Evolutionary conservation across 2,113 vertebrate genomes (phyloP).

Genomic region (Oreocharis arfaki): DNA sequence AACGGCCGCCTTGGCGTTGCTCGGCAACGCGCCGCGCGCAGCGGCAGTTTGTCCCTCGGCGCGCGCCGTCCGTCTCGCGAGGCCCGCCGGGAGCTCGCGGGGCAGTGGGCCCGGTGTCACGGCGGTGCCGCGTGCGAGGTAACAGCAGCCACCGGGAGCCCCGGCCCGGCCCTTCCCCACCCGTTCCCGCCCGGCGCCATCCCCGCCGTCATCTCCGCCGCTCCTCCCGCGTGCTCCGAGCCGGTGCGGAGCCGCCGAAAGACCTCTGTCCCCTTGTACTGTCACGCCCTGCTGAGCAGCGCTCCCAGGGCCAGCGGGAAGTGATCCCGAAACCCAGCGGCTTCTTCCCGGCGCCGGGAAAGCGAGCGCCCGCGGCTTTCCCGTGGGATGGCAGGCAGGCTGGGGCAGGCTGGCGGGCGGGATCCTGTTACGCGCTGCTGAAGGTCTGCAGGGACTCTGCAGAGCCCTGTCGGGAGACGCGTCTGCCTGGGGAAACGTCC

Average conservation of each 20-base stretch:
- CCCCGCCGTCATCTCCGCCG: too few species aligned
- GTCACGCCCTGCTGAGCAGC: background rate
- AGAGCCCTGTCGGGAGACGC: background rate
- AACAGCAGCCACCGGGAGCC: fast-evolving
- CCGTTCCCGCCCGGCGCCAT: background rate
- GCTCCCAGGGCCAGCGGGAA: background rate
- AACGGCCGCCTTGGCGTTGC: background rate
- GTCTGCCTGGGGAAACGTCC: too few species aligned
- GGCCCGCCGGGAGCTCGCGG: background rate
- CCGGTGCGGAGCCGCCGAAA: background rate
- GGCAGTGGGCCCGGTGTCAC: fast-evolving
- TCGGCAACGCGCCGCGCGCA: background rate
- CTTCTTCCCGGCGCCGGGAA: background rate
- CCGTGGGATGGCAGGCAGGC: background rate
- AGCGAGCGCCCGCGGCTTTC: background rate
- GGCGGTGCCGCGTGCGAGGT: background rate
- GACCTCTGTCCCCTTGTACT: background rate
- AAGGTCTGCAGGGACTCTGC: background rate
- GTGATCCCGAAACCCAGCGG: background rate
- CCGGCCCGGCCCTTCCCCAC: background rate
- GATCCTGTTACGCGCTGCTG: background rate
- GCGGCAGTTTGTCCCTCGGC: background rate
- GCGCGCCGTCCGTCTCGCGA: background rate
- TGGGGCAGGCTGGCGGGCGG: background rate
- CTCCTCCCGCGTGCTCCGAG: background rate